Evolutionary conservation across 2,888 invertebrate species (phyloP), one percentile per base, ranked within the genome.

Genomic region (Euspilapteryx auroguttella): DNA sequence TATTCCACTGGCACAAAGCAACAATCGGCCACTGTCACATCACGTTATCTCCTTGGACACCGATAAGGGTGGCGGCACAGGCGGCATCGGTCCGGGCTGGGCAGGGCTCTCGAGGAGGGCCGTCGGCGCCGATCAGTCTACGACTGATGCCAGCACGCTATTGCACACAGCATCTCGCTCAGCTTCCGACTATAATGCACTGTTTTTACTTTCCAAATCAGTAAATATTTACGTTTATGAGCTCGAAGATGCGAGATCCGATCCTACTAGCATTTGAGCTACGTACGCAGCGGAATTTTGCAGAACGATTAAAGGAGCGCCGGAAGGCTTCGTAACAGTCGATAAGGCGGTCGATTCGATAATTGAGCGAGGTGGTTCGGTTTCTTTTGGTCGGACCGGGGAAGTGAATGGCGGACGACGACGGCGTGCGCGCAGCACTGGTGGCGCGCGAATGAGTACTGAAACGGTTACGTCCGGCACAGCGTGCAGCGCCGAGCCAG

Each of bases 401-500:
- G 55, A 53, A 47, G 53, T 53, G 55, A 55, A 45, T 45, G 52
- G 47, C 17, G 17, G 17, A 5, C 5, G 17, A 5, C 5, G 31
- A 33, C 39, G 45, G 63, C 65, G 68, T 53, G 58, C 71, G 71
- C 69, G 69, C 73, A 62, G 48, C 62, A 58, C 59, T 59, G 48
- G 52, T 50, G 59, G 52, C 69, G 71, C 55, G 63, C 68, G 65
- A 57, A 54, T 59, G 56, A 59, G 55, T 38, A 73, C 73, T 75
- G 73, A 68, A 42, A 26, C 26, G 20, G 17, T 21, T 21, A 21
- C n/a, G n/a, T n/a, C n/a, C 17, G 17, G 17, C 17, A 6, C 17
- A 17, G 17, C 17, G 17, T 53, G 49, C 48, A 55, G 45, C 47
- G 45, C 46, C 17, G 17, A 8, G 55, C 54, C 63, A 66, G 66